These are phyloP conservation scores for Erpornis zantholeuca DNA, from an alignment of 2,113 vertebrate species.

Conservation along the genomic window DNA sequence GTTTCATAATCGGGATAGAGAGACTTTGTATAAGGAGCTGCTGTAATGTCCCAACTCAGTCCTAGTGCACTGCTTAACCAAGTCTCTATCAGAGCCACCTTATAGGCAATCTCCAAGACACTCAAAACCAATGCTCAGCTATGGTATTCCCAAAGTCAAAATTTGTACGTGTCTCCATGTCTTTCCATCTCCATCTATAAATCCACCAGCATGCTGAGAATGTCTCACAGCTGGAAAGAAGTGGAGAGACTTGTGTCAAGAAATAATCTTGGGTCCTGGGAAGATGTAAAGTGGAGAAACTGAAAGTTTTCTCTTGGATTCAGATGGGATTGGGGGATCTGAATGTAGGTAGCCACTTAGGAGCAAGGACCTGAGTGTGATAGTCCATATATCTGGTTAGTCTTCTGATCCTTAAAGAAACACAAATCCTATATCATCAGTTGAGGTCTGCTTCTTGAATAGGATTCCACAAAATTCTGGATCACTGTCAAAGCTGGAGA, in stretches of 20 bases:
- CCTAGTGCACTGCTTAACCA: background rate
- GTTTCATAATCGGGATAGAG: background rate
- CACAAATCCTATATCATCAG: background rate
- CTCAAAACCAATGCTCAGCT: background rate
- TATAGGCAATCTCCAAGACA: background rate
- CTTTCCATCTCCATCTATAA: background rate
- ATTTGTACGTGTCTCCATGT: background rate
- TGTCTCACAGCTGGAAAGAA: background rate
- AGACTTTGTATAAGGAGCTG: background rate
- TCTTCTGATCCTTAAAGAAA: background rate
- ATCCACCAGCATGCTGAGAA: background rate
- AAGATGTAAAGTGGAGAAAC: background rate
- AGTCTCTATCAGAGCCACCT: background rate
- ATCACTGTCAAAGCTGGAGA: background rate
- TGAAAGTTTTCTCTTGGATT: background rate
- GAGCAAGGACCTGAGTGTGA: background rate
- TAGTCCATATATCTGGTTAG: rapidly evolving
- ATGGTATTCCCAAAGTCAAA: background rate
- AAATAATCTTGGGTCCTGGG: background rate
- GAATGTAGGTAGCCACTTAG: background rate
- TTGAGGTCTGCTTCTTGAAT: background rate
- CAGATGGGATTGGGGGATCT: background rate
- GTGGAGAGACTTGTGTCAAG: background rate
- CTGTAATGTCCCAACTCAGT: background rate
- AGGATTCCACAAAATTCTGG: background rate